A percentile compares a stretch with the other conserved stretches of the same genome.
phyloP scores from a whole-genome alignment of 1,140 invertebrate species.

The Calephelis nemesis region DNA sequence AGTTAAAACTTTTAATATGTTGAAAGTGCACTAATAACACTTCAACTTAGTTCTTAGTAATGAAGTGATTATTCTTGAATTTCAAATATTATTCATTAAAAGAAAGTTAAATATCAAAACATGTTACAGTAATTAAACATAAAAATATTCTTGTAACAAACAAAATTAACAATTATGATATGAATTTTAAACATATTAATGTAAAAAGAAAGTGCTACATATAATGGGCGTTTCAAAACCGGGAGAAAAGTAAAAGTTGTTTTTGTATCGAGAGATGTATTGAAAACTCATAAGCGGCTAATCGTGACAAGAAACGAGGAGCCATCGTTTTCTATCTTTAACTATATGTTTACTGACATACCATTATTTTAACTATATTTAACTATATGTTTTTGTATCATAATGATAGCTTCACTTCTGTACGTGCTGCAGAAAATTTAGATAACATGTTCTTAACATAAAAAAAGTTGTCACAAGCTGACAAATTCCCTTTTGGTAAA shows the following conservation, averaged over 20 bases:
- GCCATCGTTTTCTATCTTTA: too few species aligned
- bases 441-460: too few species aligned
- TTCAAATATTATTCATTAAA: too few species aligned
- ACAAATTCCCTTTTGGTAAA: too few species aligned
- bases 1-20: too few species aligned
- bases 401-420: too few species aligned
- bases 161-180: background rate
- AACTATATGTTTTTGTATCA: background rate
- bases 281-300: slow-evolving; percentile 6
- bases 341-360: background rate
- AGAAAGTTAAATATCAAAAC: background rate
- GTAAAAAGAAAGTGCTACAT: slow-evolving; percentile 28
- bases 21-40: too few species aligned
- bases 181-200: slow-evolving; percentile 19
- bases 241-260: slow-evolving; percentile 32
- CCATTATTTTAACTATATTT: background rate
- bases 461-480: too few species aligned
- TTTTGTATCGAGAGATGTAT: slow-evolving; percentile 21
- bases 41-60: too few species aligned
- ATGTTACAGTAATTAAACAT: background rate
- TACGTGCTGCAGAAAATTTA: too few species aligned
- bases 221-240: slow-evolving; percentile 16
- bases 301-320: slow-evolving; percentile 1
- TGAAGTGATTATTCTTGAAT: too few species aligned
- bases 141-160: background rate